These are phyloP conservation scores for Anadara kagoshimensis DNA, from an alignment of 1,140 invertebrate species.

Conservation along the genomic window DNA sequence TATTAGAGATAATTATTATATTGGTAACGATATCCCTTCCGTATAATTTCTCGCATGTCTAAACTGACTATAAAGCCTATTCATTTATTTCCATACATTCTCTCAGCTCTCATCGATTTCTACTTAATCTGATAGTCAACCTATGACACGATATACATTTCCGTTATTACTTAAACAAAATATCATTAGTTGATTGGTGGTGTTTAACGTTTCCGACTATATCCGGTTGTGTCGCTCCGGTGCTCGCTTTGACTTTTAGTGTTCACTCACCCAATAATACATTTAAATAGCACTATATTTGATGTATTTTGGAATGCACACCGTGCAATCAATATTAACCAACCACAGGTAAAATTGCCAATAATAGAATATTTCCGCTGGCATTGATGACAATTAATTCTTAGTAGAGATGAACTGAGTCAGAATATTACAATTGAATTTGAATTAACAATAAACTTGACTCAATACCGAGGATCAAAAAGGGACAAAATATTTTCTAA, in stretches of 20 bases:
- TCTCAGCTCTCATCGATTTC: conserved; percentile 10
- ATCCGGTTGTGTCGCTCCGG: neutral
- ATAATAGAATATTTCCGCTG: conserved; percentile 29
- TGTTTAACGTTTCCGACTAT: conserved; percentile 35
- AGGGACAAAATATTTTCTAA: too few relatives aligned
- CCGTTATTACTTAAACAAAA: conserved; percentile 44
- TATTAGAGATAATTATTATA: too few relatives aligned
- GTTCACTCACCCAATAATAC: conserved; percentile 16
- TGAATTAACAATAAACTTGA: too few relatives aligned
- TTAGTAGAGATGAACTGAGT: too few relatives aligned
- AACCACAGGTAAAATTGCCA: conserved; percentile 30
- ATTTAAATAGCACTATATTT: conserved; percentile 1
- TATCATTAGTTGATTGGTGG: conserved; percentile 46
- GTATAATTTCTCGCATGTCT: too few relatives aligned
- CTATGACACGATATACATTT: conserved; percentile 36
- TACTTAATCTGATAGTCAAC: conserved; percentile 37
- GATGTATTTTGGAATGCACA: conserved; percentile 14
- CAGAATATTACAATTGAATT: too few relatives aligned
- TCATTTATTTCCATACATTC: too few relatives aligned
- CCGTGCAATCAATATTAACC: conserved; percentile 20
- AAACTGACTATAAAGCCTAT: too few relatives aligned
- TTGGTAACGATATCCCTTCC: too few relatives aligned
- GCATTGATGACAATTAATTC: neutral
- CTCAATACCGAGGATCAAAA: too few relatives aligned
- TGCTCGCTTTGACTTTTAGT: conserved; percentile 6